Base-by-base conservation (phyloP, 2,888 invertebrate species). In the Lasiommata megera region DNA sequence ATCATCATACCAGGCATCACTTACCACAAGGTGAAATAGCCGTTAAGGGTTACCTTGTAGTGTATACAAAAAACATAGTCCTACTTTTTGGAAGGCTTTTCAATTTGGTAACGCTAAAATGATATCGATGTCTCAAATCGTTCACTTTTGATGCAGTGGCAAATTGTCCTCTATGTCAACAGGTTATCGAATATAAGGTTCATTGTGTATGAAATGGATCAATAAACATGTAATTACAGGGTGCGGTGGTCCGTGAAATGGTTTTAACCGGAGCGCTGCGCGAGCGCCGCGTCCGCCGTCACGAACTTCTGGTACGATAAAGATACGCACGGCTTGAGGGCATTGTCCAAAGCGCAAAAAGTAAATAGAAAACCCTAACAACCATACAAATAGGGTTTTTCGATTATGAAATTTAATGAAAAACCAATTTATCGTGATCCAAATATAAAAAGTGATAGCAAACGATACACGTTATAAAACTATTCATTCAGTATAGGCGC, bases 161-260 rank as follows among this genome's bases (percentile, higher is more conserved):
- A 17, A 36, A 47, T 47, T 53, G 23, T 7, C 47, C 34, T 41
- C 14, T 47, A 62, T 65, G 56, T 60, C 51, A 76, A 79, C 82
- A 81, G 79, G 82, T 84, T 77, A 74, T 76, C 64, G 66, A 66
- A 53, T 64, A 59, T 56, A 56, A 56, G 57, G 58, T 55, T 69
- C 66, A 69, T 72, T 61, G 60, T 60, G 71, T 76, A 74, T 70
- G 67, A 71, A 75, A 77, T 71, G 71, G 73, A 73, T 72, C 67
- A 67, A 67, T 73, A 68, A 74, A 68, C 69, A 65, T 60, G 73
- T 76, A 83, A 86, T 88, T 86, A 88, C 71, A 62, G 77, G 54
- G 69, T 62, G 76, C 82, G 82, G 71, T 73, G 77, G 81, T 72
- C 79, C 83, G 82, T 77, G 80, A 82, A 88, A 87, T 87, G 67